Conservation (phyloP, 2,888 invertebrate genomes). For the Lapara coniferarum region DNA sequence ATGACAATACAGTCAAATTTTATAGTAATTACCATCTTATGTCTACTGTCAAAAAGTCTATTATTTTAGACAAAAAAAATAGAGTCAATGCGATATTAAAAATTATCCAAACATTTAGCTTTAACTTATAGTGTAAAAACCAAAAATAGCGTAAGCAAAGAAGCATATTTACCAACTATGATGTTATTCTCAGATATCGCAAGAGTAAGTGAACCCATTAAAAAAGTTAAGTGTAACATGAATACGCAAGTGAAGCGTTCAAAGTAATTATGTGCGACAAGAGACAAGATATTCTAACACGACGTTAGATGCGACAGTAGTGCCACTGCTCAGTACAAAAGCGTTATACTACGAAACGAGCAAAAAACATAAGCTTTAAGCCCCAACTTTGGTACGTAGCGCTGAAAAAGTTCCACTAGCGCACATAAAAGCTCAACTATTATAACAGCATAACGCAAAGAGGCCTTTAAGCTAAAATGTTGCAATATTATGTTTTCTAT, state of each 20-base stretch:
- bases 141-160: neutral
- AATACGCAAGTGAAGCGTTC: constrained; percentile 17
- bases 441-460: constrained; percentile 57
- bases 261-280: constrained; percentile 19
- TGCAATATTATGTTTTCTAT: constrained; percentile 37
- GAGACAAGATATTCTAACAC: constrained; percentile 22
- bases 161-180: neutral
- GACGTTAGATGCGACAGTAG: constrained; percentile 3
- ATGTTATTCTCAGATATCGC: neutral
- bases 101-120: too few relatives aligned
- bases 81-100: too few relatives aligned
- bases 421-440: constrained; percentile 55
- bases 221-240: constrained; percentile 4
- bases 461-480: constrained; percentile 49
- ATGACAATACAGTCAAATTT: too few relatives aligned
- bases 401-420: constrained; percentile 54
- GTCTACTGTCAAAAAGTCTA: too few relatives aligned
- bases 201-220: neutral
- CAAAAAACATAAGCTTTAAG: constrained; percentile 51
- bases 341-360: constrained; percentile 36
- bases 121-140: too few relatives aligned
- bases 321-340: constrained; percentile 38
- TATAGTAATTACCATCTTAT: too few relatives aligned
- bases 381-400: constrained; percentile 47
- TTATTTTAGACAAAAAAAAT: too few relatives aligned